These are phyloP conservation scores for Cricetomys ansorgei DNA, from an alignment of 2,113 vertebrate species.

Conservation along the genomic window DNA sequence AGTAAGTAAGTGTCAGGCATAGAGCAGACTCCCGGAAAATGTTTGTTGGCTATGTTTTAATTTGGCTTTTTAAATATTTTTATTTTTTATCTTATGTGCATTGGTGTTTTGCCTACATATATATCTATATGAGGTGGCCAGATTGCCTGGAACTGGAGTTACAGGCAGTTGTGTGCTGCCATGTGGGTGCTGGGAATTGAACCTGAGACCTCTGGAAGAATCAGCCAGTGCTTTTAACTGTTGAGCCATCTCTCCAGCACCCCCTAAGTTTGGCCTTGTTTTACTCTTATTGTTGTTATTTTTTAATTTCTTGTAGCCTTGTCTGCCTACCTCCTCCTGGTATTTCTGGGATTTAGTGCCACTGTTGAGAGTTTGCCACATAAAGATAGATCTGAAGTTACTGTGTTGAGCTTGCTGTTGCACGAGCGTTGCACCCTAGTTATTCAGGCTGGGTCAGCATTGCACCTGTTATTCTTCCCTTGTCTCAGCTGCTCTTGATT, in stretches of 20 bases:
- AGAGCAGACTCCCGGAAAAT: neutral
- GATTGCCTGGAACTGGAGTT: too few relatives aligned
- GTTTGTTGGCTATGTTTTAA: slow-evolving; percentile 6
- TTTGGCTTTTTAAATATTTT: slow-evolving; percentile 44
- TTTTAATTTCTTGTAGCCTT: slow-evolving; percentile 51
- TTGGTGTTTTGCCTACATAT: too few relatives aligned
- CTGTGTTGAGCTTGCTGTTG: neutral
- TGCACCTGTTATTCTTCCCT: slow-evolving; percentile 46
- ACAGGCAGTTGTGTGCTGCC: too few relatives aligned
- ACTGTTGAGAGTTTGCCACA: neutral
- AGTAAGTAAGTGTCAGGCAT: neutral
- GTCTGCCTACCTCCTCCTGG: neutral
- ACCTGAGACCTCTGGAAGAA: too few relatives aligned
- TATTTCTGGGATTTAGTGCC: neutral
- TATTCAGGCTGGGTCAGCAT: neutral
- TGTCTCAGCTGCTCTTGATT: slow-evolving; percentile 28
- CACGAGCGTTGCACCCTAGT: neutral
- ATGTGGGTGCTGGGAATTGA: too few relatives aligned
- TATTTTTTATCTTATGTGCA: neutral
- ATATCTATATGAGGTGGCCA: too few relatives aligned
- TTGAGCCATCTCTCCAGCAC: too few relatives aligned
- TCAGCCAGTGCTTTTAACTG: too few relatives aligned
- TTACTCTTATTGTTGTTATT: neutral
- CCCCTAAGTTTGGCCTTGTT: too few relatives aligned
- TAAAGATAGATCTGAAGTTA: neutral